These are phyloP conservation scores for Ditula angustiorana DNA, from an alignment of 2,888 invertebrate genomes.

Conservation along the genomic window DNA sequence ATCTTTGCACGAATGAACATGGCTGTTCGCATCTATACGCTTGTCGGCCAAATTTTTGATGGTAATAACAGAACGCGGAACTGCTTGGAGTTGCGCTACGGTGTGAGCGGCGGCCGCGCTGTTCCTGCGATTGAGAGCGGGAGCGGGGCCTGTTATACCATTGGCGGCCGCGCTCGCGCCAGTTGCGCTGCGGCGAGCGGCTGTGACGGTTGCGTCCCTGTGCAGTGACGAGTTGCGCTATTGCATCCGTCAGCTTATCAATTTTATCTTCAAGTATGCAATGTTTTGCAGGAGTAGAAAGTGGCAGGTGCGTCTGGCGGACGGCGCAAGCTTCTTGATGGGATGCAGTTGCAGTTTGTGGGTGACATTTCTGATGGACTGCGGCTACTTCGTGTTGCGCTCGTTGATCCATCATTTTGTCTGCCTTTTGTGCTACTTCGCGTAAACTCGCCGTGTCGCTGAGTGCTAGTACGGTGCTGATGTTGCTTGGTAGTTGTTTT, in stretches of 20 bases:
- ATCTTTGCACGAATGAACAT: neutral
- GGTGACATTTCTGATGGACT: neutral
- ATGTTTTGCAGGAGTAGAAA: neutral
- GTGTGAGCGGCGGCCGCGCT: neutral
- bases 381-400: neutral
- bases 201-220: neutral
- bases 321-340: neutral
- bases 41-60: neutral
- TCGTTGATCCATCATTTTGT: slow-evolving; percentile 5
- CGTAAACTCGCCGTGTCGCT: neutral
- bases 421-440: neutral
- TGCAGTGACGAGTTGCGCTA: neutral
- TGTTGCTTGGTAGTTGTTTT: slow-evolving; percentile 5
- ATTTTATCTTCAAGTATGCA: neutral
- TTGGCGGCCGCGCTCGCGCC: neutral
- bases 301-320: neutral
- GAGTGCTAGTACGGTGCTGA: neutral
- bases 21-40: neutral
- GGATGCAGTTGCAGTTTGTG: neutral
- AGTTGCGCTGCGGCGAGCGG: neutral
- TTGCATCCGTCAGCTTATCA: neutral
- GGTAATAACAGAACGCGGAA: neutral
- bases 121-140: neutral
- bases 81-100: neutral
- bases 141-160: neutral